Evolutionary conservation across 1,140 invertebrate species (phyloP).

Genomic region (Camponotus vicinus): DNA sequence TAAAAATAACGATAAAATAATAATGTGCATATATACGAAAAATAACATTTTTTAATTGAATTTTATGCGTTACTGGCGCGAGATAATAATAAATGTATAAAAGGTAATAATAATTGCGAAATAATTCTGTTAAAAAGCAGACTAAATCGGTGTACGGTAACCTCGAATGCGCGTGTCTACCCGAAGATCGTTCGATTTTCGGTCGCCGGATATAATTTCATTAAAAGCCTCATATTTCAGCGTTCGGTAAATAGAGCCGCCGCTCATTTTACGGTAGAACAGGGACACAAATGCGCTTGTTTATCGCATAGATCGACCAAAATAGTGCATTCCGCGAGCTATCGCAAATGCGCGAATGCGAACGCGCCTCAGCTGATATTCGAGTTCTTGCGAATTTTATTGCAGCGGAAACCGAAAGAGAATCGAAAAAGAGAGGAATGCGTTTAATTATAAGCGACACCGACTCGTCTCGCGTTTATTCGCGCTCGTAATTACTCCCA

Average conservation of each 20-base stretch:
- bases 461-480: constrained; percentile 45
- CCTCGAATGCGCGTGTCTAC: background rate
- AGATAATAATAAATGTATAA: background rate
- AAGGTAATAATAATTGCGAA: constrained; percentile 25
- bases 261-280: constrained; percentile 37
- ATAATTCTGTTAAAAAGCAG: constrained; percentile 16
- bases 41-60: background rate
- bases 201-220: constrained; percentile 50
- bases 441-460: constrained; percentile 55
- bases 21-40: background rate
- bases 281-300: constrained; percentile 57
- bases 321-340: constrained; percentile 28
- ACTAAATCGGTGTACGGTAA: background rate
- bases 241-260: constrained; percentile 36
- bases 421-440: constrained; percentile 49
- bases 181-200: constrained; percentile 32
- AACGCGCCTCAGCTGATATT: background rate
- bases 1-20: constrained; percentile 8
- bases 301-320: constrained; percentile 42
- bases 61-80: background rate
- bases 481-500: constrained; percentile 51
- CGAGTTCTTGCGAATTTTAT: constrained; percentile 66
- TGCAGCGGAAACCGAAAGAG: background rate
- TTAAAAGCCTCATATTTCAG: constrained; percentile 68
- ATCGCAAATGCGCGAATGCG: background rate